Evolutionary conservation across 2,797 vertebrate genomes (phyloP), one percentile per base, ranked within the genome.

Genomic region (Pangasius sanitwongsei): DNA sequence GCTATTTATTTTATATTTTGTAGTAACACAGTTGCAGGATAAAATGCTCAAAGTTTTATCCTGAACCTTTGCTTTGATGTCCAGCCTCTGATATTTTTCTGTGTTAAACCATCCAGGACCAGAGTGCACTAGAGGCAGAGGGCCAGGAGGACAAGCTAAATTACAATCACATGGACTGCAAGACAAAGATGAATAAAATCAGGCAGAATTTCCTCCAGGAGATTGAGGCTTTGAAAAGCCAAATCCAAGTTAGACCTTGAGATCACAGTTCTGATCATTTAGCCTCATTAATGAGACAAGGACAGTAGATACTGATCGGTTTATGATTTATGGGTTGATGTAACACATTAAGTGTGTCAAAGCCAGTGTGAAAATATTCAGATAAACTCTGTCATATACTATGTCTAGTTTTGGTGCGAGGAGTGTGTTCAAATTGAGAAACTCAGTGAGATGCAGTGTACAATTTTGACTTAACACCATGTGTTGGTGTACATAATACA

Each of bases 141-240:
- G 96, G 96, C 31, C 96, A 92, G n/a, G 95, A 99, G 89, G 96
- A 97, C n/a, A 97, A 98, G 87, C 95, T 98, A 28, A 95, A 94
- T 55, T 95, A 98, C 74, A 97, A 97, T 92, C 97, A 98, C 90
- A 96, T 98, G 92, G 97, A 95, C 93, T 96, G 96, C 93, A 96
- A 95, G 1, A 96, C 98, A 94, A 98, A 98, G 95, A 96, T 97
- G 89, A 97, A 97, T 92, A 96, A 97, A 87, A 92, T 98, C 61
- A 96, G 96, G 0, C 96, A 97, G 85, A 97, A 95, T 89, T 98
- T 97, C 48, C 92, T 93, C 18, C 59, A 23, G 59, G 13, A 69
- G 25, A 31, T 16, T 92, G 94, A 95, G 48, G 94, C 95, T 31
- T 94, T 99, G 85, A 97, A 97, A 92, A 95, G 92, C 0, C 94